A percentile compares a stretch with the other conserved stretches of the same genome.
phyloP scores from a whole-genome alignment of 2,888 invertebrate species.

The Didymodactylos carnosus region DNA sequence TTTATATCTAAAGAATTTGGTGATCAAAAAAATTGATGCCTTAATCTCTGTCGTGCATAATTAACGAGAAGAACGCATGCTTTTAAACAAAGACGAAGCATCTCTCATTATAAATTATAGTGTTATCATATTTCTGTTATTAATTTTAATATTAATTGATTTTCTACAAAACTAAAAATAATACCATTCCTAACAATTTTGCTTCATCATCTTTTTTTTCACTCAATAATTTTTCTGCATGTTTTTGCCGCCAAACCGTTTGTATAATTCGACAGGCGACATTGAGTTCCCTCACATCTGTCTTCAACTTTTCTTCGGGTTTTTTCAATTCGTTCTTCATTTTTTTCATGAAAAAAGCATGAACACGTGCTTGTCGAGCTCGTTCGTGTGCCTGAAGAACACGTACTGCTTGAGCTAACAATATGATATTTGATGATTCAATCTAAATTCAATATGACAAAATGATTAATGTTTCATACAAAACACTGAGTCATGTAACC shows the following conservation, averaged over 20 bases:
- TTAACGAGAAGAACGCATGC: too few relatives aligned
- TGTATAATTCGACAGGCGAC: neutral
- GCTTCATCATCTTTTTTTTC: neutral
- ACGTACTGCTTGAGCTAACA: neutral
- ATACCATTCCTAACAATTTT: neutral
- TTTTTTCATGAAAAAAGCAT: neutral
- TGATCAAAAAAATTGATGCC: too few relatives aligned
- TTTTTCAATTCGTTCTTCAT: neutral
- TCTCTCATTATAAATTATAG: too few relatives aligned
- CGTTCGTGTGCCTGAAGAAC: neutral
- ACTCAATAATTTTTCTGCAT: neutral
- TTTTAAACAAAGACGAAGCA: too few relatives aligned
- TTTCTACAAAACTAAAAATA: too few relatives aligned
- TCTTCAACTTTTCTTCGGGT: neutral
- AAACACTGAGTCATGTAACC: too few relatives aligned
- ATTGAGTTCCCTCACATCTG: neutral
- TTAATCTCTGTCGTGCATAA: too few relatives aligned
- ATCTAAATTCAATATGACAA: too few relatives aligned
- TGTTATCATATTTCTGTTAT: too few relatives aligned
- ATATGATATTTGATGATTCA: neutral
- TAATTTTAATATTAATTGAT: too few relatives aligned
- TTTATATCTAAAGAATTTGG: too few relatives aligned
- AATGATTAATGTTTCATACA: too few relatives aligned
- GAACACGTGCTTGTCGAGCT: neutral
- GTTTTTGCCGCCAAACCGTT: neutral